These are phyloP conservation scores for Drosophila equinoxialis DNA, from an alignment of 1,140 invertebrate species.

Conservation along the genomic window DNA sequence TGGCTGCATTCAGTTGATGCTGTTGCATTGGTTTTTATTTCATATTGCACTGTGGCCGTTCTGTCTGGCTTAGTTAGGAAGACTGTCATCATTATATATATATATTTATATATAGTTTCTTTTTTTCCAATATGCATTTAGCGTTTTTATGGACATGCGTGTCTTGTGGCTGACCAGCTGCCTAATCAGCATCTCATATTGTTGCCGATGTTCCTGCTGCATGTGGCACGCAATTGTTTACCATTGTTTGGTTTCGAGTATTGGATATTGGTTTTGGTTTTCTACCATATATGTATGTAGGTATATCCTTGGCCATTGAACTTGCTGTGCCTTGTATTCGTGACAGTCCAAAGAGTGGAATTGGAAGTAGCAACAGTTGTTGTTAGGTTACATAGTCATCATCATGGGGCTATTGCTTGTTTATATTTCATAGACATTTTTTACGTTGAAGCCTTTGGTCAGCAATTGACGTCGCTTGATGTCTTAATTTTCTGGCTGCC, in stretches of 20 bases:
- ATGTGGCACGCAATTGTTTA: constrained; percentile 73
- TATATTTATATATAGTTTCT: constrained; percentile 48
- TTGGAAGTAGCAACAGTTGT: not conserved
- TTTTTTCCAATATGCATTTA: constrained; percentile 73
- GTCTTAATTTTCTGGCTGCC: constrained; percentile 69
- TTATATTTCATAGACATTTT: constrained; percentile 69
- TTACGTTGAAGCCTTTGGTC: constrained; percentile 40
- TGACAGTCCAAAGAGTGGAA: constrained; percentile 46
- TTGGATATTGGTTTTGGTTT: not conserved
- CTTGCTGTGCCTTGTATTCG: constrained; percentile 53
- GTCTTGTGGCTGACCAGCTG: constrained; percentile 52
- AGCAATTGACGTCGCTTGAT: constrained; percentile 73
- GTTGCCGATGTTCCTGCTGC: constrained; percentile 59
- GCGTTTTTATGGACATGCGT: constrained; percentile 76
- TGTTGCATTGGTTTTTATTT: constrained; percentile 34
- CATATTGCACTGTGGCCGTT: constrained; percentile 39
- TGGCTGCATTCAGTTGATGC: not conserved
- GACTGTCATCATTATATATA: constrained; percentile 79
- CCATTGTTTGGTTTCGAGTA: constrained; percentile 49
- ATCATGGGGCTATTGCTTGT: constrained; percentile 57
- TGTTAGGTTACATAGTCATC: constrained; percentile 40
- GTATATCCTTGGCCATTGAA: constrained; percentile 74
- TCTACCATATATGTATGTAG: constrained; percentile 22
- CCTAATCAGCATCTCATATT: constrained; percentile 79
- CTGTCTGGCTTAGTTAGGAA: constrained; percentile 71